phyloP scores from a whole-genome alignment of 2,113 vertebrate genomes.

The human (Homo sapiens) region GRCh38 chr12:80334001-80334500 shows the following conservation, averaged over 20 bases:
- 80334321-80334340: background rate
- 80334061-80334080: background rate
- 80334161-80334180: background rate
- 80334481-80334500: background rate
- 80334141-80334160: background rate
- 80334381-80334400: background rate
- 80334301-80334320: background rate
- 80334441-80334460: background rate
- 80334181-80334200: background rate
- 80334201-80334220: background rate
- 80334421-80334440: background rate
- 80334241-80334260: background rate
- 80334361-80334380: background rate
- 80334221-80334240: background rate
- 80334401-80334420: background rate
- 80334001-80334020: background rate
- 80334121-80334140: background rate
- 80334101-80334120: background rate
- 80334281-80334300: background rate
- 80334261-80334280: background rate
- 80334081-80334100: background rate
- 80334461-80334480: background rate
- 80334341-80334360: background rate
- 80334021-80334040: background rate
- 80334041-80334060: background rate